Base-by-base conservation (phyloP, 2,888 invertebrate genomes). In the Noctua janthina region DNA sequence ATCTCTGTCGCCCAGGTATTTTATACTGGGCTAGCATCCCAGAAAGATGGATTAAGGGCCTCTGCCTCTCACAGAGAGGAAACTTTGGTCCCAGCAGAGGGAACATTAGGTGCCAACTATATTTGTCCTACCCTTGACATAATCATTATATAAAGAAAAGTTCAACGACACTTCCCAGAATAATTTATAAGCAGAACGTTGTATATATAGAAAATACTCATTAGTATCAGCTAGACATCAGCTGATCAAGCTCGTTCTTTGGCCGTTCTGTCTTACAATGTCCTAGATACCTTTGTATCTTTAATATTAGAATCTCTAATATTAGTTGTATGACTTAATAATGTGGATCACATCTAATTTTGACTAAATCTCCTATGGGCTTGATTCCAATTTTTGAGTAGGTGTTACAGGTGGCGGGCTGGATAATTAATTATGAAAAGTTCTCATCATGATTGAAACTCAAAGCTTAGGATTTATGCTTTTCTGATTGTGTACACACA, bases 311-410 rank as follows among this genome's bases (percentile, higher is more conserved):
- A 46, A n/a, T 17, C 68, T 68, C 74, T 81, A 69, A 81, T 62
- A 81, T 74, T 81, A 81, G 81, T 15, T 11, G 67, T 81, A 68
- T 81, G 81, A 81, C 35, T 39, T n/a, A 68, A 81, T 81, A 81
- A 59, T 80, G 35, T 74, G 51, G 51, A 51, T 68, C 81, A 81
- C 17, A 39, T 49, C 80, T 80, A 79, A 74, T 81, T 62, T 68
- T 67, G 51, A 67, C 74, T 54, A 23, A 70, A 51, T 78, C 43
- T 78, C 1, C 20, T 69, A 62, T 35, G 81, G 81, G 68, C 62
- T 74, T 68, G n/a, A 69, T 46, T 81, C 62, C 68, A 81, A 81
- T 56, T 20, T 49, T 66, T 68, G 49, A 49, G 56, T 56, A 66
- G 29, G 35, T 62, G 17, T 29, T 59, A 11, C 29, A 64, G 35